Evolutionary conservation across 2,797 vertebrate genomes (phyloP).

Genomic region (Falco berigora): DNA sequence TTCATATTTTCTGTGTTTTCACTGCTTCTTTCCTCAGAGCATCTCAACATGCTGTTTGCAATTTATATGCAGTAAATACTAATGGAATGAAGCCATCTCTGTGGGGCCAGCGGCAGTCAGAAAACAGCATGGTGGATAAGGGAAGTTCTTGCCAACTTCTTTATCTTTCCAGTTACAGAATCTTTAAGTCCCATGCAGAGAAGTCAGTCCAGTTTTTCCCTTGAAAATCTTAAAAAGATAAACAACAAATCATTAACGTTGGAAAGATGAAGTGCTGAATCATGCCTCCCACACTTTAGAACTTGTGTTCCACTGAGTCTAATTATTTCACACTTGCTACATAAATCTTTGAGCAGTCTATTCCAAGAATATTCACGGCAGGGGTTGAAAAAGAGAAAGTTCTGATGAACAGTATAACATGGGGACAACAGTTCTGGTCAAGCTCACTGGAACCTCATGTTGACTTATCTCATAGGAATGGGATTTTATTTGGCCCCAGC

Average conservation of each 20-base stretch:
- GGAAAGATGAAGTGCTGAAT: conserved; percentile 32
- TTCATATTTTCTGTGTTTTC: not conserved
- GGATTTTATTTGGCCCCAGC: not conserved
- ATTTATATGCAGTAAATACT: not conserved
- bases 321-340: conserved; percentile 22
- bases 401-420: not conserved
- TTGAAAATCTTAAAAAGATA: not conserved
- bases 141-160: not conserved
- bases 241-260: not conserved
- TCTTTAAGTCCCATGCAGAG: not conserved
- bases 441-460: not conserved
- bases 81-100: not conserved
- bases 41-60: not conserved
- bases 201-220: not conserved
- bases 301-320: not conserved
- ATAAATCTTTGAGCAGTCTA: not conserved
- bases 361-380: not conserved
- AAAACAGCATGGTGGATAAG: not conserved
- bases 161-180: conserved; percentile 7
- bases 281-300: conserved; percentile 3
- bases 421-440: not conserved
- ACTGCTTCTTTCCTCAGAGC: not conserved
- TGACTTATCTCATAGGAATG: not conserved
- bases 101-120: not conserved
- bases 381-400: not conserved